Conservation (phyloP, 2,888 invertebrate genomes). For the Lottia scabra region DNA sequence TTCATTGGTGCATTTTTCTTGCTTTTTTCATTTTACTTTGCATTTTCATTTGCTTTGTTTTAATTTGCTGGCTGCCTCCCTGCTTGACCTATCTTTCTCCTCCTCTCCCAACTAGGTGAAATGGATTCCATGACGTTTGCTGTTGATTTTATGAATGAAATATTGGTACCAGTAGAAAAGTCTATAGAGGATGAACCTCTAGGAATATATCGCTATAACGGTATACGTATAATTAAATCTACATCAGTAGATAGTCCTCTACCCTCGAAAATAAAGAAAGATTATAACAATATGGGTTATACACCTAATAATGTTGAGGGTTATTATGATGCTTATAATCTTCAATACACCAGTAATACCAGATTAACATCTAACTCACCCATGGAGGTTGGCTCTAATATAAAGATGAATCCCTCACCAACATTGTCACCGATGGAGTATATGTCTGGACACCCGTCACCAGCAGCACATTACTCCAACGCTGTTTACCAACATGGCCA, state of each 20-base stretch:
- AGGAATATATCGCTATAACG: not conserved
- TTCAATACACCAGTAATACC: not conserved
- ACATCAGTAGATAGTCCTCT: not conserved
- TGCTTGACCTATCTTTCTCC: not conserved
- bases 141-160: not conserved
- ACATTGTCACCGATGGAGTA: not conserved
- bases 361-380: not conserved
- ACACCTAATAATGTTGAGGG: not conserved
- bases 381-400: not conserved
- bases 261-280: not conserved
- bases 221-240: not conserved
- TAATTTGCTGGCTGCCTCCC: not conserved
- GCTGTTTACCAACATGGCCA: not conserved
- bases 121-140: not conserved
- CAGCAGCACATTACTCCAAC: not conserved
- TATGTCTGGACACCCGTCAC: not conserved
- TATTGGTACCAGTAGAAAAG: not conserved
- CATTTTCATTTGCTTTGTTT: not conserved
- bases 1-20: conserved; percentile 2
- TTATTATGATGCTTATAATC: not conserved
- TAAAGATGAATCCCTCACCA: not conserved
- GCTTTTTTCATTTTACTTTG: conserved; percentile 1
- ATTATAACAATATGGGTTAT: not conserved
- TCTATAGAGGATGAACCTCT: not conserved
- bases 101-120: not conserved